phyloP scores from a whole-genome alignment of 2,888 invertebrate genomes.

The Hyppa rectilinea region DNA sequence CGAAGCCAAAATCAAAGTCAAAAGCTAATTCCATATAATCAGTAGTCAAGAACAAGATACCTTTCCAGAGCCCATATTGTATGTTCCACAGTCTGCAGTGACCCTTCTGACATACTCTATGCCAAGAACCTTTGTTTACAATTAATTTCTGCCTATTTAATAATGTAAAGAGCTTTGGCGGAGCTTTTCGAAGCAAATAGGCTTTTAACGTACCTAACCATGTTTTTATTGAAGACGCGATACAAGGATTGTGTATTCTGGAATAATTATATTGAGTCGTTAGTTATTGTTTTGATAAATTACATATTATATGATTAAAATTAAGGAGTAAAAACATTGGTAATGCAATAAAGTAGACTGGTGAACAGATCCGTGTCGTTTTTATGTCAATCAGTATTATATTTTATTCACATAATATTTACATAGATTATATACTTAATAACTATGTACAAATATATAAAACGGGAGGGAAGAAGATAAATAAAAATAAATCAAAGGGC shows the following conservation, averaged over 20 bases:
- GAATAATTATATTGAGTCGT: neutral
- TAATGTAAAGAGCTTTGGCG: conserved; percentile 51
- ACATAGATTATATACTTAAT: too few species aligned
- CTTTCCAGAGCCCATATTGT: too few species aligned
- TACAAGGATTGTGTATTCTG: neutral
- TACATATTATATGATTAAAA: too few species aligned
- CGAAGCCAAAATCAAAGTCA: too few species aligned
- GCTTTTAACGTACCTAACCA: conserved; percentile 28
- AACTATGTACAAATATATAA: too few species aligned
- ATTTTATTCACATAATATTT: too few species aligned
- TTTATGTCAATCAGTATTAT: too few species aligned
- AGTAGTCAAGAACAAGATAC: too few species aligned
- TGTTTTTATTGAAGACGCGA: conserved; percentile 15
- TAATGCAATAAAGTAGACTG: too few species aligned
- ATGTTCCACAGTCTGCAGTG: neutral
- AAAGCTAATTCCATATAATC: too few species aligned
- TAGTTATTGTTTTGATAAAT: neutral
- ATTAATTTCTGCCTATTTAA: conserved; percentile 52
- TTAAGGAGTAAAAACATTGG: neutral
- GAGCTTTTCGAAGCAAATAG: conserved; percentile 32
- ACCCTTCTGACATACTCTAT: conserved; percentile 13
- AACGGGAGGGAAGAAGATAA: too few species aligned
- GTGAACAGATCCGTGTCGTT: neutral
- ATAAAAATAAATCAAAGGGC: too few species aligned
- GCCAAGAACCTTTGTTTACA: conserved; percentile 30